Base-by-base conservation (phyloP, 2,113 vertebrate genomes). In the Dicentrarchus labrax region DNA sequence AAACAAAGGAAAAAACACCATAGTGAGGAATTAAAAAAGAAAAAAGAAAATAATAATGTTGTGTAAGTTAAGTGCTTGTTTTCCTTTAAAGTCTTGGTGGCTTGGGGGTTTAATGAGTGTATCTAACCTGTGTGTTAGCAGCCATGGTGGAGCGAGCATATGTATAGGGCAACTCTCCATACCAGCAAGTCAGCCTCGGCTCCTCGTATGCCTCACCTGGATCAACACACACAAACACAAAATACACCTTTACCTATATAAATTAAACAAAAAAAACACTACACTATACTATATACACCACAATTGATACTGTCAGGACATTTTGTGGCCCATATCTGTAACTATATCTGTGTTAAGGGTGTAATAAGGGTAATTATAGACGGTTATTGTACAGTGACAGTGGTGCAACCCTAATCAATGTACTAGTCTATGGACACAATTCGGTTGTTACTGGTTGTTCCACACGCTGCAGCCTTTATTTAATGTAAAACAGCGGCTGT, bases 141-240 rank as follows among this genome's bases (percentile, higher is more conserved):
- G 96, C 93, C 97, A 99, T 94, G 22, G 96, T 98, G 87, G 97
- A 94, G 76, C 73, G 93, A 78, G 97, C 96, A n/a, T 99, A 99
- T 0, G 96, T 98, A 72, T 99, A 99, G 21, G 98, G 97, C 89
- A 98, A 91, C 75, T 97, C 97, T 81, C 98, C 98, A 66, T 95
- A 99, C 98, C 98, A 99, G 76, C 95, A 97, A 43, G 98, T 99
- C 66, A 99, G 94, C 83, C 98, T 95, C 59, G 98, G 98, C 74
- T 99, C 98, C 57, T 94, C 94, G 60, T 98, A 99, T 74, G 95
- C 95, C 54, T 93, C 82, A 84, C 95, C 98, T 99, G 71, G 62
- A 95, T 19, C 12, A 89, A 92, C 86, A 93, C 17, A 91, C 62
- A 91, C 0, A 36, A 17, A 66, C 8, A 67, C 30, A 30, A 30